Percentiles rank a stretch among this genome's conserved stretches.
Conservation (phyloP, 2,888 invertebrate species). For the Drosophila rellima region DNA sequence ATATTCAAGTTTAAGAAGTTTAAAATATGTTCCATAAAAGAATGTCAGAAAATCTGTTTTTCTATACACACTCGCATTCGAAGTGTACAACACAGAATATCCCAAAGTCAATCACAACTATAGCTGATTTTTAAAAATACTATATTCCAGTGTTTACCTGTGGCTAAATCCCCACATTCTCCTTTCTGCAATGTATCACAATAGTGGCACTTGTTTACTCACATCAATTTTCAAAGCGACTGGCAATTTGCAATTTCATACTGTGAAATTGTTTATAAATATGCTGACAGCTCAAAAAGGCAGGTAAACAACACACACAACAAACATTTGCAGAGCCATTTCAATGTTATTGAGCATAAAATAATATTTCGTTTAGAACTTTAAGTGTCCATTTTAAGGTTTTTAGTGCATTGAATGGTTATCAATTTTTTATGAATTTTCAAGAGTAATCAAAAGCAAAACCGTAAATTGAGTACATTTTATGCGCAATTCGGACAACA, state of each 20-base stretch:
- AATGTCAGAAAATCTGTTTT: neutral
- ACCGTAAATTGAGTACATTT: slow-evolving; percentile 42
- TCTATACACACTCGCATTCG: neutral
- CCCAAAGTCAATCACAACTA: slow-evolving; percentile 9
- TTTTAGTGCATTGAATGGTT: slow-evolving; percentile 50
- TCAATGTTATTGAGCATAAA: slow-evolving; percentile 51
- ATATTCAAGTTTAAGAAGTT: too few relatives aligned
- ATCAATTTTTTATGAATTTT: slow-evolving; percentile 59
- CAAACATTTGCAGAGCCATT: slow-evolving; percentile 26
- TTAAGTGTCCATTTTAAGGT: slow-evolving; percentile 40
- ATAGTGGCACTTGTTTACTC: slow-evolving; percentile 32
- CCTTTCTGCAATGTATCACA: neutral
- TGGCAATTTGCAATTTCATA: slow-evolving; percentile 36
- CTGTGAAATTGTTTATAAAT: slow-evolving; percentile 43
- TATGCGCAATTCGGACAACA: slow-evolving; percentile 44
- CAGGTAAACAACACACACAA: slow-evolving; percentile 24
- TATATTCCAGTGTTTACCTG: slow-evolving; percentile 3
- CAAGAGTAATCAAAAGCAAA: slow-evolving; percentile 47
- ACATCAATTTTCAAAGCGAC: slow-evolving; percentile 24
- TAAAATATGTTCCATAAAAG: neutral
- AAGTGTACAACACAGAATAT: neutral
- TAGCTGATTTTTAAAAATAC: neutral
- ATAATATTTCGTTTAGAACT: slow-evolving; percentile 40
- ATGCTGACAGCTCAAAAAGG: slow-evolving; percentile 22
- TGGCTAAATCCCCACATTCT: neutral